Percentiles rank a stretch among this genome's conserved stretches.
Conservation (phyloP, 2,113 vertebrate genomes). For the Muntiacus reevesi region DNA sequence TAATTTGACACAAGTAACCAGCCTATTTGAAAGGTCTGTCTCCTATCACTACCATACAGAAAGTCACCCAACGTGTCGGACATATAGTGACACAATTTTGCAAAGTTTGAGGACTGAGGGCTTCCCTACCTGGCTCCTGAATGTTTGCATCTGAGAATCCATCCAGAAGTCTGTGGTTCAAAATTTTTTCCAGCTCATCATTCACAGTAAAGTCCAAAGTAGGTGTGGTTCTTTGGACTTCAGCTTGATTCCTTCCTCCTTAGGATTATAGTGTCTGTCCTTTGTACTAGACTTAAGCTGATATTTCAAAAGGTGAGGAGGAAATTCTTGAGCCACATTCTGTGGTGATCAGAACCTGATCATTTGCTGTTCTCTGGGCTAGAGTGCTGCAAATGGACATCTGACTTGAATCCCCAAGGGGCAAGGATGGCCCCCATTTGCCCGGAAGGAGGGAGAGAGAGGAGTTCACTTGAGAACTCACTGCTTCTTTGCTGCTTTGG, state of each 20-base stretch:
- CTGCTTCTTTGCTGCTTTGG: neutral
- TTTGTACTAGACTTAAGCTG: neutral
- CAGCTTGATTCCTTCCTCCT: neutral
- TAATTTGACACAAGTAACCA: neutral
- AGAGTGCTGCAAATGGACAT: neutral
- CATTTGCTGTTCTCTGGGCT: neutral
- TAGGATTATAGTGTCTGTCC: neutral
- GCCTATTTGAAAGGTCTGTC: neutral
- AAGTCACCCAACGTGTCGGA: neutral
- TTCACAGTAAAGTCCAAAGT: neutral
- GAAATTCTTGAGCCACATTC: neutral
- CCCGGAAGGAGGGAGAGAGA: neutral
- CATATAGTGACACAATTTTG: neutral
- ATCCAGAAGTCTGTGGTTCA: neutral
- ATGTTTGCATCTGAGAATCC: neutral
- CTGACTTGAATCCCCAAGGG: neutral
- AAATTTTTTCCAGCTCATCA: neutral
- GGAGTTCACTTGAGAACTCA: neutral
- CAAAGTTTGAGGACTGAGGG: neutral
- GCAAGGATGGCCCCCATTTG: neutral
- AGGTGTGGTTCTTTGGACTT: neutral
- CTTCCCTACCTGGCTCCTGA: slow-evolving; percentile 53
- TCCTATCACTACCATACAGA: neutral
- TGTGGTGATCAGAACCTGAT: neutral
- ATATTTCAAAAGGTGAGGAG: neutral